Evolutionary conservation across 2,113 vertebrate species (phyloP).

Genomic region (Actinemys pallida): DNA sequence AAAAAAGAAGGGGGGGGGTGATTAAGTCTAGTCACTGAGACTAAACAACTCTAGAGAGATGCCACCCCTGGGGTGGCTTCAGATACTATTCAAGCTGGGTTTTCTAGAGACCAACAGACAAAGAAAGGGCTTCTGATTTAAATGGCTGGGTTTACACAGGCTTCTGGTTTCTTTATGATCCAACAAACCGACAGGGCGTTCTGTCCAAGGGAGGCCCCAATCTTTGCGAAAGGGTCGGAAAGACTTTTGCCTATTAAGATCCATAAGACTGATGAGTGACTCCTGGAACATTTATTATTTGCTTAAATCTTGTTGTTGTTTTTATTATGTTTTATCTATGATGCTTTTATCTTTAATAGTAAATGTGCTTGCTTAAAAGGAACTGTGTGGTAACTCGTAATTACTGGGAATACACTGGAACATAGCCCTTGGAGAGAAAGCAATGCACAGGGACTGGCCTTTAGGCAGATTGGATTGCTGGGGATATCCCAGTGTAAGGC

Average conservation of each 20-base stretch:
- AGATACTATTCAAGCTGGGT: not conserved
- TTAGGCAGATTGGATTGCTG: not conserved
- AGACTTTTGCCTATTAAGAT: not conserved
- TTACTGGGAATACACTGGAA: not conserved
- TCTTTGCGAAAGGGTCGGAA: not conserved
- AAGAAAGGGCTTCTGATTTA: not conserved
- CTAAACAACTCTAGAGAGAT: not conserved
- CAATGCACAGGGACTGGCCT: not conserved
- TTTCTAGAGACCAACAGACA: not conserved
- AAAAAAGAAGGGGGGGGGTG: too few relatives aligned
- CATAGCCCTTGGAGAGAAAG: not conserved
- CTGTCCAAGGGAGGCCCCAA: not conserved
- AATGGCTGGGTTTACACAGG: not conserved
- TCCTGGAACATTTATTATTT: not conserved
- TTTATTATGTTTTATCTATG: not conserved
- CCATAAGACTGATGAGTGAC: not conserved
- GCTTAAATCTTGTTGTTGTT: not conserved
- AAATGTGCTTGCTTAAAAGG: not conserved
- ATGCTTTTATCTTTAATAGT: not conserved
- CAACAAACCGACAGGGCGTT: not conserved
- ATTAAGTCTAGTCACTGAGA: too few relatives aligned
- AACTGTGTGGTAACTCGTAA: not conserved
- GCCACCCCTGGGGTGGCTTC: not conserved
- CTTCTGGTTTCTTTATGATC: not conserved
- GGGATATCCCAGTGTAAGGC: not conserved